phyloP scores from a whole-genome alignment of 1,140 invertebrate species.

The Apis dorsata region DNA sequence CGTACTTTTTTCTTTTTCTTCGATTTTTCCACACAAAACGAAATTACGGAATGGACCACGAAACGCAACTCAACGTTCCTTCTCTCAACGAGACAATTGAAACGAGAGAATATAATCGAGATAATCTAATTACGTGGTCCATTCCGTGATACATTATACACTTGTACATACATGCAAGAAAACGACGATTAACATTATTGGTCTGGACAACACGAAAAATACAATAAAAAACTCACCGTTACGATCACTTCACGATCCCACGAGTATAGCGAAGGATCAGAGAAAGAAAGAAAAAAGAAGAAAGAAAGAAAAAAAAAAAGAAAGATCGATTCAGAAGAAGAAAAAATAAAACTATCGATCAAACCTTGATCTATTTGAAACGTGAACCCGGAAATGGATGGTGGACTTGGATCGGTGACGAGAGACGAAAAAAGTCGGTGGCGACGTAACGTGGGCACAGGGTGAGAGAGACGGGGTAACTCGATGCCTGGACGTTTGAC shows the following conservation, averaged over 20 bases:
- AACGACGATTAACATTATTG: too few species aligned
- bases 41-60: too few species aligned
- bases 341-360: conserved; percentile 57
- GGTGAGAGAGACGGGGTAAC: conserved; percentile 57
- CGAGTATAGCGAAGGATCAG: conserved; percentile 20
- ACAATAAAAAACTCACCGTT: too few species aligned
- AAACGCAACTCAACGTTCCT: too few species aligned
- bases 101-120: too few species aligned
- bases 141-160: too few species aligned
- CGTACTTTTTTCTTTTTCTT: too few species aligned
- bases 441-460: conserved; percentile 58
- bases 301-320: neutral
- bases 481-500: conserved; percentile 53
- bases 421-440: conserved; percentile 47
- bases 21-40: too few species aligned
- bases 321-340: neutral
- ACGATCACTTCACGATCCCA: neutral
- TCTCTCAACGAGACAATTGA: too few species aligned
- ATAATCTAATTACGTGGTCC: too few species aligned
- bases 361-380: conserved; percentile 50
- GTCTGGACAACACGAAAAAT: too few species aligned
- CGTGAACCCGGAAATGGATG: conserved; percentile 44
- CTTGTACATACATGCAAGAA: too few species aligned
- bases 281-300: neutral
- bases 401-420: conserved; percentile 32